These are phyloP conservation scores for Tringa solitaria DNA, from an alignment of 2,113 vertebrate genomes.

Conservation along the genomic window DNA sequence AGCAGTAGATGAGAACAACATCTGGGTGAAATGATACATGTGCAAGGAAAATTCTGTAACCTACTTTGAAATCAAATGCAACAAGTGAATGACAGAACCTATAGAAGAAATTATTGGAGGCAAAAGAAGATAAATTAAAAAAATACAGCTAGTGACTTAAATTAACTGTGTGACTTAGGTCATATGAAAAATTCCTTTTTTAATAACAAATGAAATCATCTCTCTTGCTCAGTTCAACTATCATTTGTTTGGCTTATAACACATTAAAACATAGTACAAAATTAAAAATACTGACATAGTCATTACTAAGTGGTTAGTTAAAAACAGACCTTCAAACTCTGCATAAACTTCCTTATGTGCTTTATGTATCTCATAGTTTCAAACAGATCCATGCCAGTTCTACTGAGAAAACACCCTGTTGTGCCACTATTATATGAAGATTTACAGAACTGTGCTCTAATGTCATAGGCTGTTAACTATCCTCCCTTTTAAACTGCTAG, in stretches of 20 bases:
- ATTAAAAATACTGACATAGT: background rate
- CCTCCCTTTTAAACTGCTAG: background rate
- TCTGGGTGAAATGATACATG: background rate
- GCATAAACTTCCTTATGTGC: background rate
- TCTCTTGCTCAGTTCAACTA: background rate
- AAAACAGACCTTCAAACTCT: slow-evolving; percentile 6
- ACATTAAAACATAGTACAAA: background rate
- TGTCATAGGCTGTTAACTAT: background rate
- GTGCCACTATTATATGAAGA: background rate
- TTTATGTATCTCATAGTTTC: background rate
- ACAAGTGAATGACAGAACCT: background rate
- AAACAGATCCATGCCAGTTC: background rate
- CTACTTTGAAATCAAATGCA: background rate
- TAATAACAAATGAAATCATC: slow-evolving; percentile 19
- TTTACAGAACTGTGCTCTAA: background rate
- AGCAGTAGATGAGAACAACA: background rate
- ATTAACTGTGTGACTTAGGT: background rate
- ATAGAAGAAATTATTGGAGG: background rate
- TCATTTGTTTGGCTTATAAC: background rate
- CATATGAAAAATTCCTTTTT: background rate
- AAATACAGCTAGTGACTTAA: background rate
- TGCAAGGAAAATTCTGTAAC: background rate
- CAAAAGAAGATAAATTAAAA: background rate
- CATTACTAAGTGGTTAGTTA: background rate
- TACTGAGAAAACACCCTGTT: background rate